Evolutionary conservation across 2,113 vertebrate species (phyloP), one percentile per base, ranked within the genome.

Genomic region (Aplodontia rufa): DNA sequence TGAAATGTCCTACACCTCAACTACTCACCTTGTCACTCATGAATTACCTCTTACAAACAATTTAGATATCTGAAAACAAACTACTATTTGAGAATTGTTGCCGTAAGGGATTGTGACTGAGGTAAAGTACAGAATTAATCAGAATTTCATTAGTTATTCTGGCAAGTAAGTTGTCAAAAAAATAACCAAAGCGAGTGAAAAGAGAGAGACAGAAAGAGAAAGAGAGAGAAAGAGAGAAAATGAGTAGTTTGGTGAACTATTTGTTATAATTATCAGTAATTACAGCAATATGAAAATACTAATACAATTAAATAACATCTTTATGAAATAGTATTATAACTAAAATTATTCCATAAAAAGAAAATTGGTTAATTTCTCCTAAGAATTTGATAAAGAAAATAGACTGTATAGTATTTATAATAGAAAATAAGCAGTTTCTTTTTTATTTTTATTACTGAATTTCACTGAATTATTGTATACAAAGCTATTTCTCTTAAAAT

Each of bases 381-480:
- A 89, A 87, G 40, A 93, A 72, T 79, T 92, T 40, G 79, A 28
- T 88, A 81, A 60, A 87, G 37, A 92, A 94, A 94, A 91, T 40
- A 74, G 35, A 8, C 28, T 68, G 32, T 28, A 58, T 24, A 87
- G 37, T 95, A 96, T 90, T 79, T 86, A 84, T 42, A 51, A 82
- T 24, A 90, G 79, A 86, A 96, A 93, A 64, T 82, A 72, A 37
- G 28, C 11, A 95, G 3, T 55, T 76, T 92, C 51, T 94, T 90
- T 92, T 93, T 58, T 49, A 3, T 47, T 87, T 40, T 95, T 90
- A 64, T 91, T 88, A 90, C 42, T 91, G 30, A 96, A 79, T 91
- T 96, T 91, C 85, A 90, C 42, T 91, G 30, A 96, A 79, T 91
- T 96, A 71, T 74, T 95, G 76, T 66, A 30, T 82, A 1, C 26